Evolutionary conservation across 2,888 invertebrate species (phyloP), one percentile per base, ranked within the genome.

Genomic region (Pandemis heparana): DNA sequence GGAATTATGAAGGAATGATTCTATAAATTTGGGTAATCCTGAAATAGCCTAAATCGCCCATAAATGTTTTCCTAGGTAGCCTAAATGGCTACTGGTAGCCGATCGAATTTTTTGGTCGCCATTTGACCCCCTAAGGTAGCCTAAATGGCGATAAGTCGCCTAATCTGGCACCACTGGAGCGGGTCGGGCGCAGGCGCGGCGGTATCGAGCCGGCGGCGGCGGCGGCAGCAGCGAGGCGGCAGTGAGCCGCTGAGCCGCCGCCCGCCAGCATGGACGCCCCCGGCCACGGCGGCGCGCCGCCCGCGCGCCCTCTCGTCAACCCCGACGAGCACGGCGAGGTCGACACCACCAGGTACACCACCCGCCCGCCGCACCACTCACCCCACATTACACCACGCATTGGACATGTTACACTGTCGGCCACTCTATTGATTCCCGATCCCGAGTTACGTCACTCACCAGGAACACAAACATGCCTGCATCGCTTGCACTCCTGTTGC

Each of bases 261-360:
- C 79, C 79, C 78, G 82, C 85, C 85, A 83, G 77, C 83, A 89
- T 89, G 89, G 86, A 87, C 83, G 75, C 85, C 78, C 80, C 80
- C 79, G 79, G 75, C 78, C 75, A 75, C 68, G 70, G 53, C 75
- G 48, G 71, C 80, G 84, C 81, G 81, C 77, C 77, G 76, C 80
- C 81, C 82, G 88, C 80, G 85, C 91, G 98, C 78, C 98, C 98
- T 67, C 95, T 96, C 89, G 98, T 98, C 74, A 96, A 97, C 92
- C 97, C 98, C 12, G 96, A 97, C 79, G 98, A 97, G 79, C 94
- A 95, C 81, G 98, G 98, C 77, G 97, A 98, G 90, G 98, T 98
- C 78, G 98, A 98, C 93, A 97, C 98, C 71, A 95, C 94, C 85
- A 93, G 96, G 96, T 97, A 95, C 94, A 5, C 6, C n/a, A n/a